Evolutionary conservation across 2,888 invertebrate genomes (phyloP), one percentile per base, ranked within the genome.

Genomic region (Ennomos fuscantarius): DNA sequence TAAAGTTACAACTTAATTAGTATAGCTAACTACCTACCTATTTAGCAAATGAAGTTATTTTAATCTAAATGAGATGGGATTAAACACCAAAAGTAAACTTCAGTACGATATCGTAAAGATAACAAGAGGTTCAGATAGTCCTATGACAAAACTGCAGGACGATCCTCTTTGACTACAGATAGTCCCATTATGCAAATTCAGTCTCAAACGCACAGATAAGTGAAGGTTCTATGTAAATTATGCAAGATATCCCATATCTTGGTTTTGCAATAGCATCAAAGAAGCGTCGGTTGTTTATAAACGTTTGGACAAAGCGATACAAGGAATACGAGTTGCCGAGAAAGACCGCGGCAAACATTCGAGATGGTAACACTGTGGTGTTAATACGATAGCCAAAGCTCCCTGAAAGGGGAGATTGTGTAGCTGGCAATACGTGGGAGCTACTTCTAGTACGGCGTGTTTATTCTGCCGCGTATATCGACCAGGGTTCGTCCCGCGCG

Each of bases 401-500:
- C 5, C 6, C 2, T 5, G 24, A 6, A 24, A 24, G 65, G 50
- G 59, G 53, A 57, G 63, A 57, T 48, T 56, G 58, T 56, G 70
- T 69, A 63, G 74, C 78, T 84, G 85, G 88, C 82, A 88, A 86
- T 83, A 82, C 74, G 71, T 31, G 58, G 79, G 72, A 48, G 77
- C 76, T 80, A 77, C 79, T 75, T 76, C 79, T 81, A 79, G 88
- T 87, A 87, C 87, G 86, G 84, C 78, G 84, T 91, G 91, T 91
- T 92, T 90, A 88, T 90, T 89, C 91, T 89, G 85, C 83, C 87
- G 82, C 87, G 87, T 86, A 82, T 92, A 91, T 92, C 91, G 91
- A 92, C 89, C 91, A 84, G 66, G 82, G 35, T 64, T 78, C 74
- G 76, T 24, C 77, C 72, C 73, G 70, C 83, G 73, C 79, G 78